Percentiles rank a stretch among this genome's conserved stretches.
These are phyloP conservation scores for Luperina testacea DNA, from an alignment of 2,888 invertebrate species.

Conservation along the genomic window DNA sequence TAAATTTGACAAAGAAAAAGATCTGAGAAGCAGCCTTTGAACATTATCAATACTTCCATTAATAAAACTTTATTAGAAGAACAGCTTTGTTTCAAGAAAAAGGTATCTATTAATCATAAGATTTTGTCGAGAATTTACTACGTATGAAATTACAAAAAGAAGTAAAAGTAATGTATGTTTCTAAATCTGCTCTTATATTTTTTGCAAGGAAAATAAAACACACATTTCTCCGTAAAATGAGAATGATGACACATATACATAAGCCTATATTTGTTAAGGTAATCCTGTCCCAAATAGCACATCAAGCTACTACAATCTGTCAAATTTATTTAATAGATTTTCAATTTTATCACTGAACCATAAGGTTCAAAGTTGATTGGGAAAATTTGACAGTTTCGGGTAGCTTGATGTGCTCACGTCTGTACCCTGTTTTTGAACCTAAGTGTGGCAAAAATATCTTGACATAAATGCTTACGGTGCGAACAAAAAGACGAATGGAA, in stretches of 20 bases:
- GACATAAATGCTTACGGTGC: slow-evolving; percentile 57
- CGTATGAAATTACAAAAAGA: slow-evolving; percentile 6
- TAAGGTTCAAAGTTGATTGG: too few species aligned
- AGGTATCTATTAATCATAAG: neutral
- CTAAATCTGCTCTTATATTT: slow-evolving; percentile 27
- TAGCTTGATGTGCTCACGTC: too few species aligned
- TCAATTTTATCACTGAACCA: too few species aligned
- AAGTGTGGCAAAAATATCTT: slow-evolving; percentile 61
- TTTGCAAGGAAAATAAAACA: slow-evolving; percentile 53
- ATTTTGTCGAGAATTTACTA: neutral
- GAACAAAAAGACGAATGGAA: slow-evolving; percentile 55
- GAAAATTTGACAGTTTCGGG: too few species aligned
- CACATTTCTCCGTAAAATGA: slow-evolving; percentile 50
- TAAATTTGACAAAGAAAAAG: slow-evolving; percentile 8
- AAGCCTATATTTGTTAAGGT: slow-evolving; percentile 58
- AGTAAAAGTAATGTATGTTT: slow-evolving; percentile 8
- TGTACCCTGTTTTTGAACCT: slow-evolving; percentile 45
- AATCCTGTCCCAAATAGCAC: slow-evolving; percentile 48
- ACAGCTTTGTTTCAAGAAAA: neutral
- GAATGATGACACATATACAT: slow-evolving; percentile 56
- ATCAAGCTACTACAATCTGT: too few species aligned
- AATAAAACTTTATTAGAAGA: neutral
- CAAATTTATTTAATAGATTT: too few species aligned
- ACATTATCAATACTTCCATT: neutral
- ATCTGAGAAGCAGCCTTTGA: slow-evolving; percentile 9